Conservation (phyloP, 2,113 vertebrate species). For the Sigmodon hispidus region DNA sequence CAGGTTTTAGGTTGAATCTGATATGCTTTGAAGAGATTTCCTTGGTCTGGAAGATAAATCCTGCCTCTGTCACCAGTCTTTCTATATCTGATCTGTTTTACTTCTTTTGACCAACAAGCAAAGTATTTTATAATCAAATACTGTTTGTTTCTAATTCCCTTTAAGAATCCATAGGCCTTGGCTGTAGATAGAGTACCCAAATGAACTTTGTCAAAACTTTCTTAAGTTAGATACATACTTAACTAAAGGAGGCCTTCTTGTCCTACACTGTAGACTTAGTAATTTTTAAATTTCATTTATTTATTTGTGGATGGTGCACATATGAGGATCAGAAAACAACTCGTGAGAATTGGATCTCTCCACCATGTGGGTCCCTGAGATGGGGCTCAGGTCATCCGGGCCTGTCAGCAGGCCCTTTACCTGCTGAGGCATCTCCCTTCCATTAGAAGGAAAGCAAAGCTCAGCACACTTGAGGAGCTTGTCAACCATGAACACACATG, state of each 20-base stretch:
- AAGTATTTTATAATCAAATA: slow-evolving; percentile 23
- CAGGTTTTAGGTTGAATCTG: neutral
- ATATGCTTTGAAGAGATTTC: neutral
- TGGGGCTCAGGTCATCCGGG: too few relatives aligned
- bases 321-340: neutral
- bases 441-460: neutral
- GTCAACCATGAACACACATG: neutral
- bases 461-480: neutral
- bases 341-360: neutral
- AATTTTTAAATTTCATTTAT: neutral
- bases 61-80: neutral
- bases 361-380: neutral
- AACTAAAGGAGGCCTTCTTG: neutral
- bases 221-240: neutral
- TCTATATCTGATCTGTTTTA: neutral
- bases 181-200: neutral
- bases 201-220: slow-evolving; percentile 8
- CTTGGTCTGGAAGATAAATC: neutral
- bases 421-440: neutral
- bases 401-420: neutral
- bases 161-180: neutral
- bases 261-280: neutral
- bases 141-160: slow-evolving; percentile 22
- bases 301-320: neutral
- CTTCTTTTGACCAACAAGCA: neutral